These are phyloP conservation scores for Archilochus colubris DNA, from an alignment of 2,113 vertebrate genomes.

Conservation along the genomic window DNA sequence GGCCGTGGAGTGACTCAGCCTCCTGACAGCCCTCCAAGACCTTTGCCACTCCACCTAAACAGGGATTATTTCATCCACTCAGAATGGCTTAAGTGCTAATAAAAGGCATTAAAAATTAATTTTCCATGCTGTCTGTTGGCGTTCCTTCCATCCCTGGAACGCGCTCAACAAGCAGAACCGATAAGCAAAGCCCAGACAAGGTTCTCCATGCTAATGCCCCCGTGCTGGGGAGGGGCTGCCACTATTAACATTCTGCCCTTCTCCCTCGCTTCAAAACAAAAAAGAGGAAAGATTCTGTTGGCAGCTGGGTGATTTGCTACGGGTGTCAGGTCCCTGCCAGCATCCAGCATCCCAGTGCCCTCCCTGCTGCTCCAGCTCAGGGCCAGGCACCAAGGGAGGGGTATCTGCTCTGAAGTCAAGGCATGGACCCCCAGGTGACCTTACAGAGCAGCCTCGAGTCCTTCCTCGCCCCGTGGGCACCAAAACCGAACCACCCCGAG, in stretches of 20 bases:
- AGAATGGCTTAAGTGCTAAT: conserved; percentile 61
- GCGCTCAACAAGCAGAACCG: conserved; percentile 68
- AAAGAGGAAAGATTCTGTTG: background rate
- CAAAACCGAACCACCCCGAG: fast-evolving
- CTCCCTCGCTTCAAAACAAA: background rate
- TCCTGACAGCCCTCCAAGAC: background rate
- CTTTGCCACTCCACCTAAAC: conserved; percentile 39
- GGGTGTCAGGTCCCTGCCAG: background rate
- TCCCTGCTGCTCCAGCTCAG: background rate
- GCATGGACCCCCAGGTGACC: fast-evolving
- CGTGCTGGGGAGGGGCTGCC: fast-evolving
- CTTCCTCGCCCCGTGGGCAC: fast-evolving
- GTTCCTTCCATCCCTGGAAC: conserved; percentile 40
- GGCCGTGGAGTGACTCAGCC: background rate
- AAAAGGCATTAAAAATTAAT: conserved; percentile 76
- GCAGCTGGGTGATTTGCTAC: background rate
- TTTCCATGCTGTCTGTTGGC: conserved; percentile 67
- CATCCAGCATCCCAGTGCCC: background rate
- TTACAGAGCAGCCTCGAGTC: fast-evolving
- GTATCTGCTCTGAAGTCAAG: fast-evolving
- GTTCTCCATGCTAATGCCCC: background rate
- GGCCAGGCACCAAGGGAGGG: fast-evolving
- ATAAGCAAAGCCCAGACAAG: conserved; percentile 55
- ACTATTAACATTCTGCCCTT: background rate
- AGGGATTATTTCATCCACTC: conserved; percentile 63